These are phyloP conservation scores for Mesitornis unicolor DNA, from an alignment of 2,113 vertebrate genomes.

Conservation along the genomic window DNA sequence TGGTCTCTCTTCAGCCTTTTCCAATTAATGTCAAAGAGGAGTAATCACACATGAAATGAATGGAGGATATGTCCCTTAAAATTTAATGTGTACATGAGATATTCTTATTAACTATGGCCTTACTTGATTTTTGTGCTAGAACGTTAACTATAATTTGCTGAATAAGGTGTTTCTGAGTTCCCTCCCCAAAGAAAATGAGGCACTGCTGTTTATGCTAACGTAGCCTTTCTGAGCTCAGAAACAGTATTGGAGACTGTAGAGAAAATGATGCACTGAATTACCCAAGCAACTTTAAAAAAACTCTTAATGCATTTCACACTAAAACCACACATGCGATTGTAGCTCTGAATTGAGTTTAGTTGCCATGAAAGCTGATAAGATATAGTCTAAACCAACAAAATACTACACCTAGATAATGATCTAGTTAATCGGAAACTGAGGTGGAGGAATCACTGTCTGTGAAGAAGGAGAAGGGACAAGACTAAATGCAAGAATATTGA, in stretches of 20 bases:
- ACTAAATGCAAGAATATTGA: background rate
- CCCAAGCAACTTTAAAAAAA: background rate
- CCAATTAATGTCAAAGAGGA: slow-evolving; percentile 3
- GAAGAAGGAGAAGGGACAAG: background rate
- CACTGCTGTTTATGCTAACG: accelerated
- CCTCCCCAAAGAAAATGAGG: background rate
- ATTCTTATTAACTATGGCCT: background rate
- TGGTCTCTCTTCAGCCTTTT: background rate
- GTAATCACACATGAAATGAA: background rate
- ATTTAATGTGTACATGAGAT: background rate
- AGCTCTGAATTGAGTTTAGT: background rate
- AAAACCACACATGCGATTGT: background rate
- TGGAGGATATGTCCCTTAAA: background rate
- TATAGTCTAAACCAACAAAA: background rate
- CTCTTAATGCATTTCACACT: background rate
- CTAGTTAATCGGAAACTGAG: background rate
- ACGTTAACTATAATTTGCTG: background rate
- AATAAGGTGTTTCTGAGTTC: background rate
- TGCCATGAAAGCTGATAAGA: background rate
- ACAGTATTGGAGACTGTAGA: background rate
- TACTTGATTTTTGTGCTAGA: slow-evolving; percentile 6
- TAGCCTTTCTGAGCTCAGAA: background rate
- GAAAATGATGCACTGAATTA: background rate
- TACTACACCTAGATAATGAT: background rate
- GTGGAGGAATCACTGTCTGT: background rate